Evolutionary conservation across 2,797 vertebrate species (phyloP).

Genomic region (Hippopotamyrus pictus): DNA sequence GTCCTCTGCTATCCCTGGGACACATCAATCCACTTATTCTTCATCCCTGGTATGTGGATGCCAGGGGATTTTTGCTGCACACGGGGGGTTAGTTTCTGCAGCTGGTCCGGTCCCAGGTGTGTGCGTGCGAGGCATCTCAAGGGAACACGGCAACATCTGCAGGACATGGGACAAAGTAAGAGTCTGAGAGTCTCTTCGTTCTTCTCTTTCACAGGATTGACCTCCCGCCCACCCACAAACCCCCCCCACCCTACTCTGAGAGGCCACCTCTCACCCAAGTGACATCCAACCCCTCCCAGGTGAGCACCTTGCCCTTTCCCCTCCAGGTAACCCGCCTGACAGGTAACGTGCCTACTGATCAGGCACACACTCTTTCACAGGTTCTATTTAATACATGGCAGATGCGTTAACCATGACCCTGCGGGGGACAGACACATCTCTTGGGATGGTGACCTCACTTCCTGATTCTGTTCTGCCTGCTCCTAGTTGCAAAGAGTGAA

Average conservation of each 20-base stretch:
- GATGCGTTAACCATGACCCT: background rate
- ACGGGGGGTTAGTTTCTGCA: background rate
- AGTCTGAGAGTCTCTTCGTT: background rate
- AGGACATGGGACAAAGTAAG: background rate
- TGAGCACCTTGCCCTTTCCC: slow-evolving; percentile 17
- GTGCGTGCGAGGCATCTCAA: background rate
- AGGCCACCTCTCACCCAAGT: slow-evolving; percentile 54
- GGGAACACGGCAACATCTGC: background rate
- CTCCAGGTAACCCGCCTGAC: slow-evolving; percentile 64
- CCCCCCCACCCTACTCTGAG: slow-evolving; percentile 60
- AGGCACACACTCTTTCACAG: background rate
- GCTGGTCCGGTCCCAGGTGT: background rate
- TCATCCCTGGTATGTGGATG: background rate
- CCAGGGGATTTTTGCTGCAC: background rate
- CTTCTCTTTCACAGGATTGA: slow-evolving; percentile 57
- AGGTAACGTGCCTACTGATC: slow-evolving; percentile 39
- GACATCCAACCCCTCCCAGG: slow-evolving; percentile 51
- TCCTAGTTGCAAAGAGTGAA: slow-evolving; percentile 51
- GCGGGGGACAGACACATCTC: background rate
- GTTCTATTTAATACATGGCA: background rate
- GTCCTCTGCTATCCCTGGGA: background rate
- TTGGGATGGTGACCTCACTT: background rate
- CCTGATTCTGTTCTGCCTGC: background rate
- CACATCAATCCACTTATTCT: background rate
- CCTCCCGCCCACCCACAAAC: slow-evolving; percentile 70